phyloP scores from a whole-genome alignment of 2,888 invertebrate genomes.

The Agrotis ipsilon region DNA sequence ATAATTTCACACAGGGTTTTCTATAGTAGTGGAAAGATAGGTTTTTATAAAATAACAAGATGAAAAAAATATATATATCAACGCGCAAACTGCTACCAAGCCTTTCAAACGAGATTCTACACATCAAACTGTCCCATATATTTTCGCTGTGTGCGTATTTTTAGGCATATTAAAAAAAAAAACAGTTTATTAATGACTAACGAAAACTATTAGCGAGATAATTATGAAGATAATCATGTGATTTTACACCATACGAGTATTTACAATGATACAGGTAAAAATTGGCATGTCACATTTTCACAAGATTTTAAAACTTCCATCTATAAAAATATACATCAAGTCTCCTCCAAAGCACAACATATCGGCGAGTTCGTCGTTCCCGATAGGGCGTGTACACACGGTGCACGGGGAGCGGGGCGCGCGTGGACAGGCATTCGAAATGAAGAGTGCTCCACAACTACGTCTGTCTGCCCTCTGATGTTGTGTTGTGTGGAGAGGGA shows the following conservation, averaged over 20 bases:
- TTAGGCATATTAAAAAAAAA: too few species aligned
- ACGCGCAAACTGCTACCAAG: too few species aligned
- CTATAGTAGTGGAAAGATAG: too few species aligned
- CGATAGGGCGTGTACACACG: constrained; percentile 79
- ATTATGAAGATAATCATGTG: too few species aligned
- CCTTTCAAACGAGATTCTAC: too few species aligned
- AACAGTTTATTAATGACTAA: not conserved
- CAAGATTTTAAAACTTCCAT: not conserved
- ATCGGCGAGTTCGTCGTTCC: constrained; percentile 59
- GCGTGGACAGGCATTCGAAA: constrained; percentile 91
- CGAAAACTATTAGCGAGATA: too few species aligned
- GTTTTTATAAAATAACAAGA: too few species aligned
- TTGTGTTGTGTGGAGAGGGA: constrained; percentile 68
- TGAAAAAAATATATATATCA: too few species aligned
- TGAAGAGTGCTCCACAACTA: constrained; percentile 89
- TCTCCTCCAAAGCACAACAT: constrained; percentile 32
- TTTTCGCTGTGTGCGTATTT: not conserved
- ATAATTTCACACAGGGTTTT: too few species aligned
- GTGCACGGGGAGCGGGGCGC: constrained; percentile 71
- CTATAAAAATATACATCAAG: not conserved
- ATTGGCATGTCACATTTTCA: too few species aligned
- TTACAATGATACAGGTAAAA: too few species aligned
- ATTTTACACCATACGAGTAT: too few species aligned
- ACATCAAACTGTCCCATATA: not conserved
- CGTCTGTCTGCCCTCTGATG: constrained; percentile 83